These are phyloP conservation scores for Arvicola amphibius DNA, from an alignment of 2,797 vertebrate genomes.

Conservation along the genomic window DNA sequence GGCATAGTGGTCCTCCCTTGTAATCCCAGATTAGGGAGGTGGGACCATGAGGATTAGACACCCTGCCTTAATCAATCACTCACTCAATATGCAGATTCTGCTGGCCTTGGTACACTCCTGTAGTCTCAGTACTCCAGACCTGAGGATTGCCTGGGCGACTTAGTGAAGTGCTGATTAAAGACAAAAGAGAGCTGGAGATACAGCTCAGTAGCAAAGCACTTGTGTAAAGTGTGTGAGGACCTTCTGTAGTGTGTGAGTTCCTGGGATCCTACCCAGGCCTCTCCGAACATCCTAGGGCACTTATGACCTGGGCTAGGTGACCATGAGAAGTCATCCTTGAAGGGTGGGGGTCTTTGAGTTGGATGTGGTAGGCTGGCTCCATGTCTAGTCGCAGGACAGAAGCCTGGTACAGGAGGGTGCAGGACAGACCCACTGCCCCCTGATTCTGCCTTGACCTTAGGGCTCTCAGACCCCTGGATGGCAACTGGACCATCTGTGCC, in stretches of 20 bases:
- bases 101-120: background rate
- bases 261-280: background rate
- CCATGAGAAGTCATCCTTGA: background rate
- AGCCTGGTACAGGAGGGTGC: background rate
- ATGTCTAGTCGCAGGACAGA: background rate
- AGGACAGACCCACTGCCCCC: background rate
- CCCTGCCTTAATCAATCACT: background rate
- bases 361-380: background rate
- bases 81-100: background rate
- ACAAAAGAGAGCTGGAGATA: background rate
- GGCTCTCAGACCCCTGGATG: background rate
- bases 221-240: background rate
- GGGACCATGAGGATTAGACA: background rate
- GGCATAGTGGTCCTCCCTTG: background rate
- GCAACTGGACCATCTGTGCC: slow-evolving; percentile 57
- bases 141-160: background rate
- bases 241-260: background rate
- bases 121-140: background rate
- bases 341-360: accelerated
- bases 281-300: background rate
- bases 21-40: background rate
- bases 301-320: background rate
- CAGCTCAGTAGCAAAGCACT: background rate
- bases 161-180: background rate
- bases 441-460: background rate